phyloP scores from a whole-genome alignment of 2,888 invertebrate species.

The Phlogophora meticulosa region DNA sequence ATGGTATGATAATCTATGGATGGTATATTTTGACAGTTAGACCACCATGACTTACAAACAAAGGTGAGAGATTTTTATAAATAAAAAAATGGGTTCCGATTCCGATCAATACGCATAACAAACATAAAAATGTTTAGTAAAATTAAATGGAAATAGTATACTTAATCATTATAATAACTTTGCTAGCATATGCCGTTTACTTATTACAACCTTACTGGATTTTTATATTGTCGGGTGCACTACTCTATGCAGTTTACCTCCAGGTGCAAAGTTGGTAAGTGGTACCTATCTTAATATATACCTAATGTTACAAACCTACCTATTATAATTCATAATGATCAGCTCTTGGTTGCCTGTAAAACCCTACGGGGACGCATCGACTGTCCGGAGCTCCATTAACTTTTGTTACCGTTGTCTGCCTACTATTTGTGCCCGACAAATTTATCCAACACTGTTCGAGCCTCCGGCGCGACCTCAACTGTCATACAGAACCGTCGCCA shows the following conservation, averaged over 20 bases:
- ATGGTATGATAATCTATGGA: too few species aligned
- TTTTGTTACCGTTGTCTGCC: too few species aligned
- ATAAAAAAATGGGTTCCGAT: conserved; percentile 37
- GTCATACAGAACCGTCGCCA: too few species aligned
- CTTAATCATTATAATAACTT: conserved; percentile 75
- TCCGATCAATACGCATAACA: conserved; percentile 45
- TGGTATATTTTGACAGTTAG: conserved; percentile 33
- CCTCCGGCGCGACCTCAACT: too few species aligned
- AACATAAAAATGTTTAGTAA: conserved; percentile 69
- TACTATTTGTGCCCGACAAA: too few species aligned
- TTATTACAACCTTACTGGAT: conserved; percentile 84
- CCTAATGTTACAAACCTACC: neutral
- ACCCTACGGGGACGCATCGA: too few species aligned
- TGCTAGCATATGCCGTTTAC: conserved; percentile 77
- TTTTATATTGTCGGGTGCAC: conserved; percentile 72
- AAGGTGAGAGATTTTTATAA: neutral
- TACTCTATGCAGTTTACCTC: conserved; percentile 76
- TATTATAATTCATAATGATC: too few species aligned
- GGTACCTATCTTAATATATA: neutral
- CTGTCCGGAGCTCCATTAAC: too few species aligned
- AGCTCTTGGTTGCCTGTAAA: too few species aligned
- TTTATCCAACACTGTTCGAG: too few species aligned
- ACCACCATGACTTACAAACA: conserved; percentile 14
- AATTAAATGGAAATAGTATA: conserved; percentile 86
- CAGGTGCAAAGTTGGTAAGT: conserved; percentile 62